A percentile compares a stretch with the other conserved stretches of the same genome.
Conservation (phyloP, 2,113 vertebrate genomes). For the Bungarus multicinctus region DNA sequence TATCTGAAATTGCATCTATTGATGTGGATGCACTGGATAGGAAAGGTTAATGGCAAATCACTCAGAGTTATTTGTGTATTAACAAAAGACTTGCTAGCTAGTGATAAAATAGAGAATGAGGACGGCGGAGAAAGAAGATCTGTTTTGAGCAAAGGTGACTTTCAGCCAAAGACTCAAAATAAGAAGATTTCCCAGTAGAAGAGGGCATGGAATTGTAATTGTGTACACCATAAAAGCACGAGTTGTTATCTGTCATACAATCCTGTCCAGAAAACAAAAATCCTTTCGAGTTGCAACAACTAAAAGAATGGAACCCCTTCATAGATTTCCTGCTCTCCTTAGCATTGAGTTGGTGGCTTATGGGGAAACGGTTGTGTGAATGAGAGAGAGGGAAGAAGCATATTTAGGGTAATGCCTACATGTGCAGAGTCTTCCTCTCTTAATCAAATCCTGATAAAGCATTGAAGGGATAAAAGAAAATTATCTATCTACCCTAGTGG, state of each 20-base stretch:
- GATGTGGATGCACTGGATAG: not conserved
- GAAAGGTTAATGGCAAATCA: constrained; percentile 15
- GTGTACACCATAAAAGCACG: not conserved
- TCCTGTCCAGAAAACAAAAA: not conserved
- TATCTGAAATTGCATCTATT: constrained; percentile 30
- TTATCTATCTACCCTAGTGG: not conserved
- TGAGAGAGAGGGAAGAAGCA: not conserved
- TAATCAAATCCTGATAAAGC: not conserved
- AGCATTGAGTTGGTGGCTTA: not conserved
- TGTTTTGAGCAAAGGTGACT: not conserved
- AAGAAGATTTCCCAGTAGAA: not conserved
- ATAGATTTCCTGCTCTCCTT: not conserved
- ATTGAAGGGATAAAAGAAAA: not conserved
- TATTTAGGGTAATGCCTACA: not conserved
- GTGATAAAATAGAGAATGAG: constrained; percentile 5
- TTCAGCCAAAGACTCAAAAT: not conserved
- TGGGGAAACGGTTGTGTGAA: not conserved
- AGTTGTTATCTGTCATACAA: not conserved
- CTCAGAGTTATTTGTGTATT: not conserved
- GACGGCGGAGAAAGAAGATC: not conserved
- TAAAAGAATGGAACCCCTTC: not conserved
- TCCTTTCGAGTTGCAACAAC: not conserved
- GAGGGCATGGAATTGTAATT: not conserved
- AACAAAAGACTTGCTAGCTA: not conserved
- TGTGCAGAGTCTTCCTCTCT: not conserved